Evolutionary conservation across 2,888 invertebrate genomes (phyloP).

Genomic region (Gnatocerus cornutus): DNA sequence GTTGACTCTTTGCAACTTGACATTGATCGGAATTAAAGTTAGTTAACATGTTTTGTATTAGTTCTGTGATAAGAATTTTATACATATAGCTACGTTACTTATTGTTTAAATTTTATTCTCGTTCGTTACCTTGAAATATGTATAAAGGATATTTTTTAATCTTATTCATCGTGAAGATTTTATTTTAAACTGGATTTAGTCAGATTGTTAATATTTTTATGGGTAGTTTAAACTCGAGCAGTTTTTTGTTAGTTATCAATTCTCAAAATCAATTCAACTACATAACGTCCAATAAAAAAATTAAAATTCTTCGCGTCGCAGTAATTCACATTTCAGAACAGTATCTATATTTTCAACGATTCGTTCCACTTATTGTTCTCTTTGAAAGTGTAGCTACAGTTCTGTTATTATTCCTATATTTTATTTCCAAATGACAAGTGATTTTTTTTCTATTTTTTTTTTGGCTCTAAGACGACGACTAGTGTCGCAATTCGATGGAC

Average conservation of each 20-base stretch:
- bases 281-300: no score
- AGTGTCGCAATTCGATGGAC: no score
- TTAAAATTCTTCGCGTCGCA: no score
- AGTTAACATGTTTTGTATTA: constrained; percentile 39
- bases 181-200: background rate
- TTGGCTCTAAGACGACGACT: no score
- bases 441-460: no score
- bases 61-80: constrained; percentile 48
- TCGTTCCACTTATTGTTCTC: background rate
- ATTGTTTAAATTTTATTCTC: constrained; percentile 34
- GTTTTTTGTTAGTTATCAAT: no score
- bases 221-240: background rate
- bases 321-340: no score
- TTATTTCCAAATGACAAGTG: no score
- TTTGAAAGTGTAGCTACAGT: no score
- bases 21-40: constrained; percentile 56
- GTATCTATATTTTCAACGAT: background rate
- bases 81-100: constrained; percentile 27
- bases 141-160: constrained; percentile 4
- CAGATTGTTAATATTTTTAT: background rate
- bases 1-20: constrained; percentile 63
- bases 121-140: constrained; percentile 15
- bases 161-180: constrained; percentile 1
- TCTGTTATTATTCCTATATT: no score
- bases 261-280: no score